Evolutionary conservation across 2,113 vertebrate genomes (phyloP).

Genomic region (Poicephalus meyeri): DNA sequence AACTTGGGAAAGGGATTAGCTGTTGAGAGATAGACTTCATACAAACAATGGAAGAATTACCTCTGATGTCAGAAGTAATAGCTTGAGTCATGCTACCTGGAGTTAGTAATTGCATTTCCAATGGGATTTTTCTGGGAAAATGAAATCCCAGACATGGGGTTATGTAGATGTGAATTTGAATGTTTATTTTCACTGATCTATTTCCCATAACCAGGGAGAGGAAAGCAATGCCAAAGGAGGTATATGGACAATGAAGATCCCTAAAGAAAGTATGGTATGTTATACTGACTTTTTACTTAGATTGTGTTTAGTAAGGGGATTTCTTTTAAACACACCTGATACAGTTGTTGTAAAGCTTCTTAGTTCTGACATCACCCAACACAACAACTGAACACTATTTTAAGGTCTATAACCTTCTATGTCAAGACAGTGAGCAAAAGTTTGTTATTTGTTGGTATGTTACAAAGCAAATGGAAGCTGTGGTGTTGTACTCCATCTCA

Average conservation of each 20-base stretch:
- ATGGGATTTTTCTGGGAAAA: slow-evolving; percentile 10
- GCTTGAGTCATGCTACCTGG: slow-evolving; percentile 3
- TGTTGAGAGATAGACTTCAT: slow-evolving; percentile 7
- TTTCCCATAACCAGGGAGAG: slow-evolving; percentile 84
- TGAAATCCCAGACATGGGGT: neutral
- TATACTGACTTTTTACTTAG: neutral
- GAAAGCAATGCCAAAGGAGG: slow-evolving; percentile 96
- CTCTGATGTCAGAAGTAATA: slow-evolving; percentile 13
- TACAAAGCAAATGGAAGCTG: neutral
- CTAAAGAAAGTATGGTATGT: slow-evolving; percentile 91
- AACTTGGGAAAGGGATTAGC: neutral
- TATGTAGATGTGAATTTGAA: neutral
- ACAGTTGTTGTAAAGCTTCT: neutral
- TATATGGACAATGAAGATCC: slow-evolving; percentile 96
- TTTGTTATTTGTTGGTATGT: neutral
- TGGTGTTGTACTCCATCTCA: neutral
- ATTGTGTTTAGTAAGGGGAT: neutral
- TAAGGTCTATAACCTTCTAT: neutral
- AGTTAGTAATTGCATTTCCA: neutral
- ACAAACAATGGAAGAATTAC: slow-evolving; percentile 28
- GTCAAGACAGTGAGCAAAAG: neutral
- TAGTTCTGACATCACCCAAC: neutral
- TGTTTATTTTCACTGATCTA: slow-evolving; percentile 1
- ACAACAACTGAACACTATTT: neutral
- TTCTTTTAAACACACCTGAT: neutral